Conservation (phyloP, 1,140 invertebrate genomes). For the Brachionus calyciflorus region DNA sequence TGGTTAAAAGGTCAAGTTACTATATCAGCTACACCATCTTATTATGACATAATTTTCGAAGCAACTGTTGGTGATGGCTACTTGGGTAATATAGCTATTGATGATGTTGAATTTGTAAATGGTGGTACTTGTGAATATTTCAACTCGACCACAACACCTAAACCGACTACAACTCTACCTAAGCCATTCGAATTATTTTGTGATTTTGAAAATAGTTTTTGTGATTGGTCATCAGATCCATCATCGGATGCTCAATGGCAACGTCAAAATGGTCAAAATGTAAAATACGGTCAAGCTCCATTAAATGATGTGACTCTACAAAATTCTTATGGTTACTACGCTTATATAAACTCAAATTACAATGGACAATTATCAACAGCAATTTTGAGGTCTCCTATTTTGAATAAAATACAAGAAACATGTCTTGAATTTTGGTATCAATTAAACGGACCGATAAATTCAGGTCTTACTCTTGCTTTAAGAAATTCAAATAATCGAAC, state of each 20-base stretch:
- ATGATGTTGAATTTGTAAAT: constrained; percentile 18
- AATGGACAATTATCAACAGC: neutral
- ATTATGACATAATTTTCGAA: constrained; percentile 42
- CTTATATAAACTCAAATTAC: constrained; percentile 1
- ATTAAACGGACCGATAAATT: neutral
- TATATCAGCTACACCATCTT: neutral
- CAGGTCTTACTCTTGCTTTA: neutral
- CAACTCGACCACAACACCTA: constrained; percentile 28
- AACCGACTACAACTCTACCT: neutral
- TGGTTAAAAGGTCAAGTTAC: constrained; percentile 26
- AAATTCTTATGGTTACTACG: constrained; percentile 40
- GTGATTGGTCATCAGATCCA: constrained; percentile 10
- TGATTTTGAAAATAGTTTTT: constrained; percentile 41
- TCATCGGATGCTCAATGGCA: neutral
- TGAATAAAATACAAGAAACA: neutral
- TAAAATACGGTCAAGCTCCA: constrained; percentile 31
- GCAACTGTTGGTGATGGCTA: neutral
- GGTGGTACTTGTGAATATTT: constrained; percentile 36
- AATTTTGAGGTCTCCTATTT: constrained; percentile 3
- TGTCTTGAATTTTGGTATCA: constrained; percentile 47
- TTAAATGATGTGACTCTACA: constrained; percentile 31
- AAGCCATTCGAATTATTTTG: neutral
- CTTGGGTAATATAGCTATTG: constrained; percentile 2
- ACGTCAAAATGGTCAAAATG: constrained; percentile 18
- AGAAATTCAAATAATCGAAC: neutral